These are phyloP conservation scores for Iphiclides podalirius DNA, from an alignment of 2,888 invertebrate genomes.

Conservation along the genomic window DNA sequence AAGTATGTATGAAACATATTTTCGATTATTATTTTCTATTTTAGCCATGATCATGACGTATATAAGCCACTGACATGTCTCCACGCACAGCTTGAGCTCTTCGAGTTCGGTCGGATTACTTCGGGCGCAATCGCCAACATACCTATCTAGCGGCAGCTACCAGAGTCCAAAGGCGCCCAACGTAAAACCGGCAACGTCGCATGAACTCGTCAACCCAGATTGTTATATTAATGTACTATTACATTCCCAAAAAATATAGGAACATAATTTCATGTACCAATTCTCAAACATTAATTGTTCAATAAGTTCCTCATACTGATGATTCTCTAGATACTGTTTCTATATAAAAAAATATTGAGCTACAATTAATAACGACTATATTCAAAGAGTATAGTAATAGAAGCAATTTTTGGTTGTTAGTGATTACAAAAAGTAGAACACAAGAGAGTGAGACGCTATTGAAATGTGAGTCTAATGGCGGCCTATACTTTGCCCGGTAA, in stretches of 20 bases:
- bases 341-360: too few relatives aligned
- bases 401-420: too few relatives aligned
- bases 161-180: constrained; percentile 39
- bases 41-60: constrained; percentile 19
- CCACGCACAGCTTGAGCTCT: constrained; percentile 13
- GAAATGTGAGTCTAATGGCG: constrained; percentile 47
- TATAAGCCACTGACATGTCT: constrained; percentile 20
- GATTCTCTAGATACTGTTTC: too few relatives aligned
- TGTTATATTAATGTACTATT: constrained; percentile 1
- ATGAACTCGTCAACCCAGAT: constrained; percentile 32
- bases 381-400: too few relatives aligned
- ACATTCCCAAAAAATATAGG: too few relatives aligned
- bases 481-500: constrained; percentile 36
- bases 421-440: constrained; percentile 62
- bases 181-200: constrained; percentile 69
- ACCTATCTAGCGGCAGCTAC: constrained; percentile 34
- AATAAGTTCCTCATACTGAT: too few relatives aligned
- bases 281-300: too few relatives aligned
- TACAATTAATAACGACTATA: too few relatives aligned
- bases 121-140: constrained; percentile 44
- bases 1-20: too few relatives aligned
- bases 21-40: constrained; percentile 9
- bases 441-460: constrained; percentile 63
- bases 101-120: constrained; percentile 32
- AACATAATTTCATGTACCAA: too few relatives aligned